These are phyloP conservation scores for Podiceps cristatus DNA, from an alignment of 2,113 vertebrate genomes.

Conservation along the genomic window DNA sequence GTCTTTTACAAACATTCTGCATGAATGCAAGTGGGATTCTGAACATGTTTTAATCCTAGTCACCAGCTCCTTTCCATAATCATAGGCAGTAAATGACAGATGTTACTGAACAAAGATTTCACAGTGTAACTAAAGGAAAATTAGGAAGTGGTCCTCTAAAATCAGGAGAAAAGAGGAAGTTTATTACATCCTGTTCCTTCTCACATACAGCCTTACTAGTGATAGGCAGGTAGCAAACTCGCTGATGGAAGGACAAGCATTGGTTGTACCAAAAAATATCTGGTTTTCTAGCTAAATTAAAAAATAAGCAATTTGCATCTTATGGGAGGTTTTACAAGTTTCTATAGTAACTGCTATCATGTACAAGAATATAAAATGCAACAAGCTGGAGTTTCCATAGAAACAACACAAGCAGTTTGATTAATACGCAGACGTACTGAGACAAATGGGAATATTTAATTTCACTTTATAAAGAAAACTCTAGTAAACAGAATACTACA, in stretches of 20 bases:
- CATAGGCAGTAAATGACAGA: not conserved
- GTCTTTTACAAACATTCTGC: not conserved
- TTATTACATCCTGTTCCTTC: not conserved
- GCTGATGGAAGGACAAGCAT: not conserved
- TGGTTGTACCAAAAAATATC: conserved; percentile 1
- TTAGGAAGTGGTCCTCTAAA: not conserved
- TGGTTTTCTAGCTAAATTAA: not conserved
- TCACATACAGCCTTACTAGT: not conserved
- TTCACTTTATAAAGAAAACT: conserved; percentile 14
- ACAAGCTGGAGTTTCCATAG: conserved; percentile 25
- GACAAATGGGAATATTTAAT: conserved; percentile 11
- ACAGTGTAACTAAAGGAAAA: not conserved
- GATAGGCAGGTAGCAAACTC: not conserved
- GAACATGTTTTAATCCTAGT: not conserved
- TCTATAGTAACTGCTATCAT: conserved; percentile 60
- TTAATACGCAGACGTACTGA: conserved; percentile 13
- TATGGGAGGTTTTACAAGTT: conserved; percentile 52
- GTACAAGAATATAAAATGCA: conserved; percentile 31
- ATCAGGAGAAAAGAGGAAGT: not conserved
- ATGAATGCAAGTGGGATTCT: not conserved
- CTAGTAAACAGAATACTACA: not conserved
- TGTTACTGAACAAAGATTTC: not conserved
- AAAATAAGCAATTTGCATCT: conserved; percentile 42
- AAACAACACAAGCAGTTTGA: conserved; percentile 25
- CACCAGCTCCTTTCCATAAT: not conserved